Percentiles rank a stretch among this genome's conserved stretches.
phyloP scores from a whole-genome alignment of 2,113 vertebrate species.

The Aepyceros melampus region DNA sequence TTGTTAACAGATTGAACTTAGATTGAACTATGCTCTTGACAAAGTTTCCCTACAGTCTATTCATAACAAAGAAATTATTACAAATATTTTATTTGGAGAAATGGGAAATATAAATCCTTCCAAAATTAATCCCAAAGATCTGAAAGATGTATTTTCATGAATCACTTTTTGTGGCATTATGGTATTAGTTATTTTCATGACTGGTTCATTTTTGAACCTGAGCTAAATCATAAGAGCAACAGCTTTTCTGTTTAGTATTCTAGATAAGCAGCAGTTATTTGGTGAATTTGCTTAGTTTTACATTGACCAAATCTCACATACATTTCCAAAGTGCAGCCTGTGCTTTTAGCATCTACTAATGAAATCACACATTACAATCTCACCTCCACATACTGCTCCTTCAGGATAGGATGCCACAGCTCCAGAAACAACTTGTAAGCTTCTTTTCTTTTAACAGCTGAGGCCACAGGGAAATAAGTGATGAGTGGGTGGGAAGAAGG shows the following conservation, averaged over 20 bases:
- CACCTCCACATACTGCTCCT: background rate
- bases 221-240: background rate
- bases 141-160: background rate
- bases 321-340: slow-evolving; percentile 2
- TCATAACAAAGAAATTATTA: background rate
- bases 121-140: background rate
- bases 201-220: slow-evolving; percentile 42
- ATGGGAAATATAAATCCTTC: background rate
- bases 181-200: slow-evolving; percentile 1
- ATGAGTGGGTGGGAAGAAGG: background rate
- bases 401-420: slow-evolving; percentile 18
- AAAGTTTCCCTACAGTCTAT: background rate
- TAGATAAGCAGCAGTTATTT: background rate
- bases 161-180: background rate
- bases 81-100: background rate
- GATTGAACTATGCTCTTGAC: background rate
- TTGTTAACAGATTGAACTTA: background rate
- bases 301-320: background rate
- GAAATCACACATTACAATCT: slow-evolving; percentile 36
- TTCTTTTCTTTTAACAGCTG: slow-evolving; percentile 30
- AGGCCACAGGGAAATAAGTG: slow-evolving; percentile 31
- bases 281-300: background rate
- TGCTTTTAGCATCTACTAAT: slow-evolving; percentile 24
- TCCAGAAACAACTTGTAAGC: slow-evolving; percentile 33
- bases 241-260: slow-evolving; percentile 39